Conservation (phyloP, 2,797 vertebrate species). For the Myiothlypis chrysogaster region DNA sequence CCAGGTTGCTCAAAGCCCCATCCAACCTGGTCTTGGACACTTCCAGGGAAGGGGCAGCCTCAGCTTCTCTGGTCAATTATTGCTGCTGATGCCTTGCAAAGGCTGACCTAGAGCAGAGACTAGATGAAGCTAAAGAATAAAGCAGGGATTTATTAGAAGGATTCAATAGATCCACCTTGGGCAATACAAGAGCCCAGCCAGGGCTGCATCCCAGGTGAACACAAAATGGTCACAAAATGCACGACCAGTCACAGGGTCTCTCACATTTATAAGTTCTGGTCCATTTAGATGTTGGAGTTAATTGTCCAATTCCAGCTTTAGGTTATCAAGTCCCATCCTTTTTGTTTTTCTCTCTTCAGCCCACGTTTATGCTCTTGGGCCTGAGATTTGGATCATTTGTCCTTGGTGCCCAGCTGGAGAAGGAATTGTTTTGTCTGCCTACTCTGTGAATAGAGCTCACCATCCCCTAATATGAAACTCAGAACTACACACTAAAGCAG, state of each 20-base stretch:
- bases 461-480: neutral
- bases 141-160: neutral
- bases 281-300: neutral
- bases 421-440: neutral
- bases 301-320: neutral
- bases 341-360: neutral
- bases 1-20: neutral
- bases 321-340: neutral
- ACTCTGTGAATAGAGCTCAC: neutral
- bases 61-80: neutral
- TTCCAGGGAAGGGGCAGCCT: neutral
- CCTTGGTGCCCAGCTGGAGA: neutral
- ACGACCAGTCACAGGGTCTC: fast-evolving
- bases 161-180: neutral
- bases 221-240: neutral
- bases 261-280: neutral
- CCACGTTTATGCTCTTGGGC: fast-evolving
- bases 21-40: neutral
- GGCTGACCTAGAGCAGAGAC: neutral
- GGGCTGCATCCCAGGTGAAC: neutral
- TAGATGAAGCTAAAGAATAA: fast-evolving
- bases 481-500: no score
- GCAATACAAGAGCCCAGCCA: neutral
- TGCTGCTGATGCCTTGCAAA: neutral
- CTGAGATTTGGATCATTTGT: neutral